These are phyloP conservation scores for Momotus momota DNA, from an alignment of 2,797 vertebrate genomes.

Conservation along the genomic window DNA sequence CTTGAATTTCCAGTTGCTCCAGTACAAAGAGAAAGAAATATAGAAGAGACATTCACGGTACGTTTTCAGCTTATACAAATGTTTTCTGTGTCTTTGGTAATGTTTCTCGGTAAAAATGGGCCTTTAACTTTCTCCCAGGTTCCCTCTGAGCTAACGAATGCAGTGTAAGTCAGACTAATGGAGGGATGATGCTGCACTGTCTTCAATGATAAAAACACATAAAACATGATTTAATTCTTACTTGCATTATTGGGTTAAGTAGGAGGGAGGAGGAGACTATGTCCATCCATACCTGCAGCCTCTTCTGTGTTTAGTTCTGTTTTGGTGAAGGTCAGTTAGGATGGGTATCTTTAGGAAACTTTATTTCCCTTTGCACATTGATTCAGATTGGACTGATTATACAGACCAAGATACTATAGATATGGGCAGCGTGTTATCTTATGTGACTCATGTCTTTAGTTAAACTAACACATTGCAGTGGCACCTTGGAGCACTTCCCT, in stretches of 20 bases:
- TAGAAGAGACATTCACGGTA: conserved; percentile 86
- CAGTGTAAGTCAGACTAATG: not conserved
- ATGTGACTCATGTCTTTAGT: not conserved
- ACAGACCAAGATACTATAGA: not conserved
- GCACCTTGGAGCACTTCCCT: not conserved
- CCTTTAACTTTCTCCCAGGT: not conserved
- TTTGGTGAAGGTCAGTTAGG: not conserved
- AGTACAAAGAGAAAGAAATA: conserved; percentile 81
- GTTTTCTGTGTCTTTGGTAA: not conserved
- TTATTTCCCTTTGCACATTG: not conserved
- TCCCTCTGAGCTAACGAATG: not conserved
- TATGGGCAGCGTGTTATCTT: not conserved
- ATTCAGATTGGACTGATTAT: not conserved
- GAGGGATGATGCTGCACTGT: not conserved
- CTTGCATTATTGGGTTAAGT: not conserved
- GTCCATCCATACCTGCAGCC: not conserved
- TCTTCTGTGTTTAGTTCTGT: not conserved
- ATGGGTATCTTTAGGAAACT: not conserved
- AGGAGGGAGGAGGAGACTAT: not conserved
- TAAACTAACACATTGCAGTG: not conserved
- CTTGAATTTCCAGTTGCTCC: conserved; percentile 83
- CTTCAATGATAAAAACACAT: not conserved
- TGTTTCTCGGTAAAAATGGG: not conserved
- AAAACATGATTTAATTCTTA: not conserved
- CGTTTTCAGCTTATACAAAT: not conserved